Conservation (phyloP, 2,888 invertebrate genomes). For the Steromphala cineraria region DNA sequence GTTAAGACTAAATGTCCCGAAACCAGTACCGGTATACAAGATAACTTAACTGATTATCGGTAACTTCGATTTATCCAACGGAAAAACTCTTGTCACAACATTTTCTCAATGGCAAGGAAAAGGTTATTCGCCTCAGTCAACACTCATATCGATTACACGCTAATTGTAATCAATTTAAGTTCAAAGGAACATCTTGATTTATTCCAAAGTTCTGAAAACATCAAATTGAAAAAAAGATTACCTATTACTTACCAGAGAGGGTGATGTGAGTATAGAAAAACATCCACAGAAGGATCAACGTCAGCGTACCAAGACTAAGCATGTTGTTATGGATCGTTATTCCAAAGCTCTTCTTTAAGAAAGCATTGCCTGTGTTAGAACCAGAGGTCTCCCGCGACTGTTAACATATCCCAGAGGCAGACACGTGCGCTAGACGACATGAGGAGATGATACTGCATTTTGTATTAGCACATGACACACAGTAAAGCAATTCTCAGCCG, state of each 20-base stretch:
- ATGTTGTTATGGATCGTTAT: background rate
- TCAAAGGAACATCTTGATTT: too few relatives aligned
- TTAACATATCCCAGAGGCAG: background rate
- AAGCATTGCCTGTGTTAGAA: background rate
- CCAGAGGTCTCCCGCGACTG: background rate
- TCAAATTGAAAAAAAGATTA: too few relatives aligned
- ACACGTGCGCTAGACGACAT: background rate
- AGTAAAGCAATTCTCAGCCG: background rate
- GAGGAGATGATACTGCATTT: background rate
- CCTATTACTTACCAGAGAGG: background rate
- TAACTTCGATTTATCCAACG: too few relatives aligned
- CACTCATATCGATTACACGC: too few relatives aligned
- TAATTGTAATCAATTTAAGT: too few relatives aligned
- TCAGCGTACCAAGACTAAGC: background rate
- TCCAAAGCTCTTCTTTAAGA: background rate
- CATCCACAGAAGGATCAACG: background rate
- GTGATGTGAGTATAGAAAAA: background rate
- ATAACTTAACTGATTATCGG: too few relatives aligned
- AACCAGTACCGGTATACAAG: too few relatives aligned
- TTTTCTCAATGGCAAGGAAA: too few relatives aligned
- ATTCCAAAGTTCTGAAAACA: too few relatives aligned
- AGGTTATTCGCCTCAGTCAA: too few relatives aligned
- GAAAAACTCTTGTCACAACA: too few relatives aligned
- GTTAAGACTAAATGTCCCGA: too few relatives aligned
- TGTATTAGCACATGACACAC: slow-evolving; percentile 8